Evolutionary conservation across 2,113 vertebrate genomes (phyloP), one percentile per base, ranked within the genome.

Genomic region (Sylvietta virens): DNA sequence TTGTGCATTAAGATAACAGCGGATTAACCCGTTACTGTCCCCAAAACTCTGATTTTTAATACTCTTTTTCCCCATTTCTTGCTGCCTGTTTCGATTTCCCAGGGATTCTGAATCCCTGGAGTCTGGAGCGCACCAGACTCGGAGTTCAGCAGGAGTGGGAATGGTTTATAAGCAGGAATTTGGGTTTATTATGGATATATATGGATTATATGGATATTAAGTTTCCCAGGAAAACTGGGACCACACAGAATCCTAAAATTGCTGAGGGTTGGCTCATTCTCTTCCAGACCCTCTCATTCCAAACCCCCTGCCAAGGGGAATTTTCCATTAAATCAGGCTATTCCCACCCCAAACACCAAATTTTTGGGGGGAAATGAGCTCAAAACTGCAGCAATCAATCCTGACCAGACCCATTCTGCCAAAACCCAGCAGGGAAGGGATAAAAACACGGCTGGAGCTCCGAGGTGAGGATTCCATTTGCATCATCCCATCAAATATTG

Each of bases 401-500:
- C 13, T 4, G 9, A 2, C 17, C 53, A 21, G 26, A 37, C 51
- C 13, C 27, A 24, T 26, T 21, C 44, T 40, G 9, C 50, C 14
- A 26, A 33, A 79, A 62, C 13, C 21, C 58, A 42, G 40, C 39
- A 30, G 60, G 65, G 33, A 79, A 50, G 23, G 31, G 42, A 44
- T 33, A 7, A 62, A 93, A 71, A 12, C 56, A 27, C 6, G 7
- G 13, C 6, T 6, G 27, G 28, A 80, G 42, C 58, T 48, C n/a
- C 11, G 10, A 65, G 77, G 2, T 3, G 54, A 42, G 71, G 5
- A 22, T 28, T 76, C 62, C 56, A 16, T 57, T 35, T 39, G 56
- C 61, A 74, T 92, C 88, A 93, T 86, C 64, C 58, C 77, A 86
- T 88, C 89, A 91, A 77, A 91, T 54, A 88, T 21, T 37, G 40